These are phyloP conservation scores for Drosophila prostipennis DNA, from an alignment of 2,888 invertebrate species.

Conservation along the genomic window DNA sequence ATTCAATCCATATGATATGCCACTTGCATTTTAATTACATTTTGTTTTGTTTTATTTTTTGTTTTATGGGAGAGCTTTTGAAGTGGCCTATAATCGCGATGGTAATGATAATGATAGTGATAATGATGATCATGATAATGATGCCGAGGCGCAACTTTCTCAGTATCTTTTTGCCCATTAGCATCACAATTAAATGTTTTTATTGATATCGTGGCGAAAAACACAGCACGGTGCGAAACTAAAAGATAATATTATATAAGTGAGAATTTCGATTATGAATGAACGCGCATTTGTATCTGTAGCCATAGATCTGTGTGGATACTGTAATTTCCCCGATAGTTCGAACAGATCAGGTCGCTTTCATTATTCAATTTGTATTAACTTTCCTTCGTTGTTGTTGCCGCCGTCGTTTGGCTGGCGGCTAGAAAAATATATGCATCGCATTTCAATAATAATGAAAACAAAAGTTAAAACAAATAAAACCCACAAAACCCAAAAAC, in stretches of 20 bases:
- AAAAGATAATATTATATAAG: slow-evolving; percentile 38
- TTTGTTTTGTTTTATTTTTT: slow-evolving; percentile 10
- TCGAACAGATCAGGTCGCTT: slow-evolving; percentile 43
- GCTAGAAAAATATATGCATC: slow-evolving; percentile 63
- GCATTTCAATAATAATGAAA: slow-evolving; percentile 73
- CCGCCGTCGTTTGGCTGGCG: slow-evolving; percentile 45
- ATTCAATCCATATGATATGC: slow-evolving; percentile 7
- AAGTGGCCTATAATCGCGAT: slow-evolving; percentile 5
- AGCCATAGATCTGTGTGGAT: background rate
- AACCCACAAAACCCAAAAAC: slow-evolving; percentile 44
- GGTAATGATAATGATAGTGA: slow-evolving; percentile 11
- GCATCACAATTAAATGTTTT: slow-evolving; percentile 61
- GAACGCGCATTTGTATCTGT: background rate
- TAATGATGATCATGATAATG: slow-evolving; percentile 20
- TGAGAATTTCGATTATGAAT: slow-evolving; percentile 42
- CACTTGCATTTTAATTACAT: slow-evolving; percentile 13
- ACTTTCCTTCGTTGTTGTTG: slow-evolving; percentile 63
- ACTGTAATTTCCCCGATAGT: background rate
- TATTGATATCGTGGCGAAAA: slow-evolving; percentile 19
- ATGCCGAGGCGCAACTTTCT: slow-evolving; percentile 60
- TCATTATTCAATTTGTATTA: slow-evolving; percentile 54
- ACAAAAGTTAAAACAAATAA: slow-evolving; percentile 68
- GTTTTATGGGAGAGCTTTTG: slow-evolving; percentile 11
- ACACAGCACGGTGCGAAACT: slow-evolving; percentile 8
- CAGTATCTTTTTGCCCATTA: slow-evolving; percentile 50